These are phyloP conservation scores for Protophormia terraenovae DNA, from an alignment of 2,888 invertebrate species.

Conservation along the genomic window DNA sequence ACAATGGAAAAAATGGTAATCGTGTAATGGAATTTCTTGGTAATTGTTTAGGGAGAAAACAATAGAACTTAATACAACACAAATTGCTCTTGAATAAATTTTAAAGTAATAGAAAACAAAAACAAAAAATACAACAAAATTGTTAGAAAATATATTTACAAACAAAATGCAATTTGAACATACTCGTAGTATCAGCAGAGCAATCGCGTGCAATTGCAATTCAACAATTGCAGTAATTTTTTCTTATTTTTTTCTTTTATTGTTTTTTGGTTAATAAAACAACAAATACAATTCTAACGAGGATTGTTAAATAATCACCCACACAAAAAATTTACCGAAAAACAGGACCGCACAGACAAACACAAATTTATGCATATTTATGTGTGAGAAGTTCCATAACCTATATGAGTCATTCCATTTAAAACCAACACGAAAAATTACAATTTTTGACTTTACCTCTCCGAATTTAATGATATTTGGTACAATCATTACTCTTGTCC, in stretches of 20 bases:
- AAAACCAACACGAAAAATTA: no score
- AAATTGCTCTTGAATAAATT: conserved; percentile 57
- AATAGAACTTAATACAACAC: conserved; percentile 9
- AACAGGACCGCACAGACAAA: neutral
- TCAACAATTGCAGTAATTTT: conserved; percentile 58
- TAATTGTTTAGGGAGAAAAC: conserved; percentile 48
- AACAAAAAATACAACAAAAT: conserved; percentile 26
- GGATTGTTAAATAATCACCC: conserved; percentile 28
- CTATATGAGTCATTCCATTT: no score
- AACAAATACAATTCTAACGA: conserved; percentile 2
- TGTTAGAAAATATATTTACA: conserved; percentile 42
- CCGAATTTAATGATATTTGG: no score
- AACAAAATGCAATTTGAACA: conserved; percentile 53
- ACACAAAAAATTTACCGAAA: neutral
- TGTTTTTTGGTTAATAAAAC: conserved; percentile 24
- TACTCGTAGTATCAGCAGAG: conserved; percentile 20
- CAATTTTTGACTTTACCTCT: no score
- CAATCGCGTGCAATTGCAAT: conserved; percentile 69
- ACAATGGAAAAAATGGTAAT: neutral
- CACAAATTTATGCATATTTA: neutral
- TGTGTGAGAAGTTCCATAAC: neutral
- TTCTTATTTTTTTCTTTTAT: neutral
- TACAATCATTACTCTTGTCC: no score
- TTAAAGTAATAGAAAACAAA: conserved; percentile 34
- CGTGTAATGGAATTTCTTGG: conserved; percentile 48